phyloP scores from a whole-genome alignment of 2,113 vertebrate species.

The Pomatorhinus ruficollis region DNA sequence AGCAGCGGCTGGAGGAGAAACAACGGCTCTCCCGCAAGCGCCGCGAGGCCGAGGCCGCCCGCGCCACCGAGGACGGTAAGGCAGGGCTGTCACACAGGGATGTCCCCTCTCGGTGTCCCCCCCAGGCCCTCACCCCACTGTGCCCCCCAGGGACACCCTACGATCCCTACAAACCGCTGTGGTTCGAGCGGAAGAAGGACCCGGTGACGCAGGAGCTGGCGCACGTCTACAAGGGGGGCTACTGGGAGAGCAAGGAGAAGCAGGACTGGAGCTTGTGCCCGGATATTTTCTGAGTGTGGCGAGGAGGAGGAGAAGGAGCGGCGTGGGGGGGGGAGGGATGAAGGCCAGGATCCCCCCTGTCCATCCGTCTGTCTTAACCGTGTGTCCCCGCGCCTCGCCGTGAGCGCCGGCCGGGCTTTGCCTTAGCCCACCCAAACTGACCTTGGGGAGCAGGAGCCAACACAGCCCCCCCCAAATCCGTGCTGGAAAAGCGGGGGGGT shows the following conservation, averaged over 20 bases:
- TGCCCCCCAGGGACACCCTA: constrained; percentile 7
- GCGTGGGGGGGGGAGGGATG: not conserved
- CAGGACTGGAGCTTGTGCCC: constrained; percentile 87
- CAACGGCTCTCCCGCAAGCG: constrained; percentile 85
- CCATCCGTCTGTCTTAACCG: constrained; percentile 67
- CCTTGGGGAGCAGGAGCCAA: not conserved
- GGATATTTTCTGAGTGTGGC: constrained; percentile 83
- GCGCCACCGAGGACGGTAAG: constrained; percentile 81
- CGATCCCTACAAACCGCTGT: constrained; percentile 88
- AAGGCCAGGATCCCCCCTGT: not conserved
- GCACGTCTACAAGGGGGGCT: constrained; percentile 91
- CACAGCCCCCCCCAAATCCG: not conserved
- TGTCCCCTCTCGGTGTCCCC: not conserved
- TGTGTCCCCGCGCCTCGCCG: constrained; percentile 29
- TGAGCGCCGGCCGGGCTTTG: constrained; percentile 52
- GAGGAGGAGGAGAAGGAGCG: not conserved
- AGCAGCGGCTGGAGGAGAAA: constrained; percentile 94
- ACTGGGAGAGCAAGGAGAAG: constrained; percentile 91
- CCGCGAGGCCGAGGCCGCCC: constrained; percentile 82
- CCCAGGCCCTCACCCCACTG: not conserved
- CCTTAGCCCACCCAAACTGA: constrained; percentile 70
- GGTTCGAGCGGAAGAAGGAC: constrained; percentile 90
- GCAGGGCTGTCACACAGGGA: accelerated
- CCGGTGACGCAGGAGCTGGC: constrained; percentile 83
- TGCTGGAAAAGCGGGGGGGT: not conserved